Base-by-base conservation (phyloP, 2,888 invertebrate genomes). In the Liopterus haemorrhoidalis region DNA sequence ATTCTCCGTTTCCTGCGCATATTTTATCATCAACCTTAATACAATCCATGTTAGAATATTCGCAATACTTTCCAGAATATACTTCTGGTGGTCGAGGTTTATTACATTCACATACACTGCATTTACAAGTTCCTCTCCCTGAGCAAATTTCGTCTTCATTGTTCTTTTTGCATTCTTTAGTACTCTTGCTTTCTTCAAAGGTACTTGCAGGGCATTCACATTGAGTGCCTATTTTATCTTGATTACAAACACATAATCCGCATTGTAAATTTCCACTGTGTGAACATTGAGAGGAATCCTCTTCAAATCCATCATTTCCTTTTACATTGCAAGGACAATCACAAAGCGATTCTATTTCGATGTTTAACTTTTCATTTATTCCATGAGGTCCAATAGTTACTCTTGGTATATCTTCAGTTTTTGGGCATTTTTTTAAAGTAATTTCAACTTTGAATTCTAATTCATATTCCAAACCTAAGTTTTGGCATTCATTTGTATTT, bases 31-130 rank as follows among this genome's bases (percentile, higher is more conserved):
- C 56, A 1, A 64, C 12, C 21, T 31, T 43, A 19, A 71, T 73
- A 60, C 90, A 91, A 35, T 83, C 82, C 59, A 76, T 79, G 60
- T 81, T 78, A 62, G 87, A 82, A 60, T 88, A 87, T 54, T 92
- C 76, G 60, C 92, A 92, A 61, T 71, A 84, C 43, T 73, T 58
- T 0, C 82, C 82, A 14, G 70, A 67, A 46, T 72, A 69, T 42
- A 69, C 63, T 25, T 69, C 66, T 1, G 61, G 51, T 0, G 68
- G 68, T 2, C 59, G 56, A 59, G 66, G 62, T 5, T 64, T 62
- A 0, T 59, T 46, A 52, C 79, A 76, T 1, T 57, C 59, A 53
- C 76, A 76, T 1, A 55, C 56, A 0, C 72, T 73, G 49, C 75
- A 73, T 8, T 70, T 69, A 62, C 86, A 87, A 3, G 62, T 61